Percentiles rank a stretch among this genome's conserved stretches.
Conservation (phyloP, 2,888 invertebrate genomes). For the Epirrita christyi region DNA sequence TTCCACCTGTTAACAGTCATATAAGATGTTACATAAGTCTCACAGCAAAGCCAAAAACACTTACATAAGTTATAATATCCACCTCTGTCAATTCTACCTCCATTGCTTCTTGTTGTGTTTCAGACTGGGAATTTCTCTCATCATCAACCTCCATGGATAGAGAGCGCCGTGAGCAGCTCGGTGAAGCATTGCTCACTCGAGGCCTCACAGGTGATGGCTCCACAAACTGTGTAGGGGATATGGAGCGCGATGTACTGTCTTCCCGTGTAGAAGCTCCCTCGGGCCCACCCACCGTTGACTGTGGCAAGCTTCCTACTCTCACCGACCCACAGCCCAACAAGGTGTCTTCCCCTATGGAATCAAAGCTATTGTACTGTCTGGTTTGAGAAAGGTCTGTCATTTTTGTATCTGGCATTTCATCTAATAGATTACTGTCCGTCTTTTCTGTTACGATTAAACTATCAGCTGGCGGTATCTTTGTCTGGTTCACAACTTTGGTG, state of each 20-base stretch:
- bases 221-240: slow-evolving; percentile 78
- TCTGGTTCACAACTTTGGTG: slow-evolving; percentile 67
- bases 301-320: slow-evolving; percentile 69
- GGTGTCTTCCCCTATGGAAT: slow-evolving; percentile 78
- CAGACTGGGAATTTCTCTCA: slow-evolving; percentile 75
- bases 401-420: slow-evolving; percentile 82
- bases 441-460: slow-evolving; percentile 81
- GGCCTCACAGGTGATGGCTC: slow-evolving; percentile 75
- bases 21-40: slow-evolving; percentile 21
- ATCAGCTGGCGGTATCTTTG: slow-evolving; percentile 75
- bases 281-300: slow-evolving; percentile 64
- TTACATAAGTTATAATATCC: slow-evolving; percentile 14
- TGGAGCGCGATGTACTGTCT: slow-evolving; percentile 75
- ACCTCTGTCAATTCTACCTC: slow-evolving; percentile 55
- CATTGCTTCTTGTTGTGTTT: slow-evolving; percentile 75
- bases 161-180: slow-evolving; percentile 76
- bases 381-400: slow-evolving; percentile 81
- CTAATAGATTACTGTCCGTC: slow-evolving; percentile 74
- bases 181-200: slow-evolving; percentile 68
- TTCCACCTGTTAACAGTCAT: slow-evolving; percentile 74
- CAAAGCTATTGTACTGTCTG: slow-evolving; percentile 79
- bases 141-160: slow-evolving; percentile 82
- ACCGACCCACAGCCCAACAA: slow-evolving; percentile 77
- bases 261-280: slow-evolving; percentile 70
- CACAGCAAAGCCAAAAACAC: slow-evolving; percentile 7